A percentile compares a stretch with the other conserved stretches of the same genome.
Conservation (phyloP, 1,140 invertebrate genomes). For the Drosophila asahinai region DNA sequence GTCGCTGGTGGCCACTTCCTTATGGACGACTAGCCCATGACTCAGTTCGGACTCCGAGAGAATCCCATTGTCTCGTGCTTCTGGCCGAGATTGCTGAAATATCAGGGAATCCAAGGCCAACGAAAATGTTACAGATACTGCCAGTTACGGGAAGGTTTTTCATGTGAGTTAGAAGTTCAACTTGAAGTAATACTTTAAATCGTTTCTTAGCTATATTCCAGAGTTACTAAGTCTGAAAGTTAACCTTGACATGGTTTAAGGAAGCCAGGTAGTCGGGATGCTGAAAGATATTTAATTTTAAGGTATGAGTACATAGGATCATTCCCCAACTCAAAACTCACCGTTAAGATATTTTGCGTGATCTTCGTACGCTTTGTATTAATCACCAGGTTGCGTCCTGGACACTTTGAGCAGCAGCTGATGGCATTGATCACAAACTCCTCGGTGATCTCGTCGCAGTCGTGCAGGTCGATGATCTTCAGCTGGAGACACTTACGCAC, state of each 20-base stretch:
- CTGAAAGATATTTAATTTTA: conserved; percentile 9
- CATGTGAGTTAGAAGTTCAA: conserved; percentile 19
- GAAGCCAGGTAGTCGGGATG: conserved; percentile 57
- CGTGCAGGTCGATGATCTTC: conserved; percentile 41
- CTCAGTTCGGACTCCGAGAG: conserved; percentile 27
- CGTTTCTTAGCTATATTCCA: neutral
- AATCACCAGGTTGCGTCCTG: conserved; percentile 28
- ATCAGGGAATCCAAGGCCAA: conserved; percentile 9
- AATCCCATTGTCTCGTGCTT: conserved; percentile 33
- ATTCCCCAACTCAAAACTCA: neutral
- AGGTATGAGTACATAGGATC: neutral
- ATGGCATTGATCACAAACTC: conserved; percentile 63
- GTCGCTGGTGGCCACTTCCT: conserved; percentile 49
- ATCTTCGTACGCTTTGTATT: conserved; percentile 59
- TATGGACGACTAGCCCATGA: conserved; percentile 43
- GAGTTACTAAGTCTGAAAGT: conserved; percentile 31
- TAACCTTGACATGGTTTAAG: conserved; percentile 55
- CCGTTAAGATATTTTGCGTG: conserved; percentile 22
- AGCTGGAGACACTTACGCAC: conserved; percentile 49
- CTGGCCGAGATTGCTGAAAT: conserved; percentile 1
- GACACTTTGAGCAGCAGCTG: conserved; percentile 43
- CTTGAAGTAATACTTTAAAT: neutral
- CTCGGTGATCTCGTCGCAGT: conserved; percentile 59
- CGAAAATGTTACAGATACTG: neutral
- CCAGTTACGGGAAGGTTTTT: conserved; percentile 11